Conservation (phyloP, 2,113 vertebrate species). For the Canis aureus region DNA sequence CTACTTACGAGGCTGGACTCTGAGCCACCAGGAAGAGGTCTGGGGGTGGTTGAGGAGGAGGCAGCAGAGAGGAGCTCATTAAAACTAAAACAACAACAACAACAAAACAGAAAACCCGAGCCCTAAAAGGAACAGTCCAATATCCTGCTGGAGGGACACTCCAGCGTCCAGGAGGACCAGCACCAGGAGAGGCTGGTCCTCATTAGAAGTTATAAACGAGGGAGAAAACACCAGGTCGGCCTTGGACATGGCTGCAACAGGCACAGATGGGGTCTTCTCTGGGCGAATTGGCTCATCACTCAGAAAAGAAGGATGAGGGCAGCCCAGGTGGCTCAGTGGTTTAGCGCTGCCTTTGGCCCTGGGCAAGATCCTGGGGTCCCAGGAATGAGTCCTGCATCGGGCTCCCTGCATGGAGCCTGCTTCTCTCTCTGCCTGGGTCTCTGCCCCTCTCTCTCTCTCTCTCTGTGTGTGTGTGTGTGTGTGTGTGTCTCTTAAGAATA, state of each 20-base stretch:
- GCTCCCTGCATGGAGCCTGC: too few species aligned
- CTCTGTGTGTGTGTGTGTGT: too few species aligned
- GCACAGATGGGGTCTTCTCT: background rate
- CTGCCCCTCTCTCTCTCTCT: too few species aligned
- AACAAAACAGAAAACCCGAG: background rate
- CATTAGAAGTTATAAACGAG: constrained; percentile 17
- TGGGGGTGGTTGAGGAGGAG: background rate
- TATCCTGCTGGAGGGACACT: background rate
- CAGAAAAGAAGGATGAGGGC: background rate
- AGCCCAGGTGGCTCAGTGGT: too few species aligned
- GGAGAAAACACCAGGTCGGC: background rate
- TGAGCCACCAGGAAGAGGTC: background rate
- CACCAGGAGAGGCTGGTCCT: background rate
- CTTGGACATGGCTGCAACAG: background rate
- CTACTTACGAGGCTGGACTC: background rate
- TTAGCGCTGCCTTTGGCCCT: too few species aligned
- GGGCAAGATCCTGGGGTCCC: too few species aligned
- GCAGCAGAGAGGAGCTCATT: background rate
- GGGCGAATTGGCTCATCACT: background rate
- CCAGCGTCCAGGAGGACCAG: too few species aligned
- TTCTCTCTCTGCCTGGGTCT: too few species aligned
- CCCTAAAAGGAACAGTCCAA: background rate
- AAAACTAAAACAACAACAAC: background rate
- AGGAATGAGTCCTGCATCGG: too few species aligned
- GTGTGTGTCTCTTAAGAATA: too few species aligned